A percentile compares a stretch with the other conserved stretches of the same genome.
Conservation (phyloP, 2,113 vertebrate species). For the Pseudopodoces humilis region DNA sequence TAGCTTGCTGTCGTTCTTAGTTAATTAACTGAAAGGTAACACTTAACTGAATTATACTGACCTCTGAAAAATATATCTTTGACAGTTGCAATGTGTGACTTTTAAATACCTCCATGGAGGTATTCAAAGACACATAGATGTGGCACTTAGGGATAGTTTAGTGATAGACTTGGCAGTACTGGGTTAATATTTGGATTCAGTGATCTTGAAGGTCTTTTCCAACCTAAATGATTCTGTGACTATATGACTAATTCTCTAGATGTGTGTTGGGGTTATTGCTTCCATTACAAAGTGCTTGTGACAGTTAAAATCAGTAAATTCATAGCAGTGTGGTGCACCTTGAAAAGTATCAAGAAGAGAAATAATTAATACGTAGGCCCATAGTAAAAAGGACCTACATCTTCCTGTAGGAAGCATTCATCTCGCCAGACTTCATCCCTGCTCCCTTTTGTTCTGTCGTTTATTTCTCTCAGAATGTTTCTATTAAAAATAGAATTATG, state of each 20-base stretch:
- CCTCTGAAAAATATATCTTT: conserved; percentile 22
- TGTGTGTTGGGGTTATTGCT: not conserved
- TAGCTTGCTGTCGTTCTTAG: conserved; percentile 57
- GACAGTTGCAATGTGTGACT: not conserved
- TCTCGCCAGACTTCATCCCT: not conserved
- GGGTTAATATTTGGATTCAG: not conserved
- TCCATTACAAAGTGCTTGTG: not conserved
- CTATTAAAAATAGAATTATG: not conserved
- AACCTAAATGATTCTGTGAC: not conserved
- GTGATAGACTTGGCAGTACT: not conserved
- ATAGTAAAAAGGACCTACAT: not conserved
- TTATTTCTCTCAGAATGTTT: not conserved
- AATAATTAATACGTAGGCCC: not conserved
- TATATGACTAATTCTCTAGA: not conserved
- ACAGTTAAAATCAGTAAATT: not conserved
- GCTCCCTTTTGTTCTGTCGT: not conserved
- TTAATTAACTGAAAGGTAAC: conserved; percentile 69
- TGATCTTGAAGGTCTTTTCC: not conserved
- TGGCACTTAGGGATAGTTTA: not conserved
- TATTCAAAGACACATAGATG: not conserved
- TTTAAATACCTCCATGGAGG: not conserved
- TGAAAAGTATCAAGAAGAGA: not conserved
- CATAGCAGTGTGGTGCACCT: not conserved
- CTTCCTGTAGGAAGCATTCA: not conserved
- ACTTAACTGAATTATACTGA: not conserved